A percentile compares a stretch with the other conserved stretches of the same genome.
Evolutionary conservation across 2,888 invertebrate genomes (phyloP).

Genomic region (Dorcus hopei): DNA sequence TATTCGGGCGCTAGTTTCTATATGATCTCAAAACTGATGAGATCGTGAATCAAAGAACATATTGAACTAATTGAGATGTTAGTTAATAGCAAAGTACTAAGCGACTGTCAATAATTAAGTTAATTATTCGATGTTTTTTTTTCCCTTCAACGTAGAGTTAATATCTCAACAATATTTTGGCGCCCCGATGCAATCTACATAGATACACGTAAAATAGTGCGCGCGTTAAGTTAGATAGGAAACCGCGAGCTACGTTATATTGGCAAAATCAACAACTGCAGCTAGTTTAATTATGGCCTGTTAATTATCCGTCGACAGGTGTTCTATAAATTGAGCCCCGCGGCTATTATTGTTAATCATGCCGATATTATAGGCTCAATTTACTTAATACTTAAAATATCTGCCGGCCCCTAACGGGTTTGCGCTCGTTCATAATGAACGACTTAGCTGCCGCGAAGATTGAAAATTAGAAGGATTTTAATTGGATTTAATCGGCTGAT

Average conservation of each 20-base stretch:
- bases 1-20: too few species aligned
- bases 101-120: too few species aligned
- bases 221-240: conserved; percentile 1
- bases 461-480: too few species aligned
- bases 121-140: not conserved
- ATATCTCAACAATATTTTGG: not conserved
- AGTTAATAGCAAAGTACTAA: too few species aligned
- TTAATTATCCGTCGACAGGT: conserved; percentile 25
- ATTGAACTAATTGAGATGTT: too few species aligned
- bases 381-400: conserved; percentile 12
- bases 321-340: conserved; percentile 20
- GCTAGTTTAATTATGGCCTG: conserved; percentile 25
- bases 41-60: too few species aligned
- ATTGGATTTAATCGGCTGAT: too few species aligned
- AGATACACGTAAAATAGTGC: not conserved
- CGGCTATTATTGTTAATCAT: conserved; percentile 27
- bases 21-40: too few species aligned
- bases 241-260: conserved; percentile 3
- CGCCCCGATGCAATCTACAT: not conserved
- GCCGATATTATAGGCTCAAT: conserved; percentile 20
- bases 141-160: not conserved
- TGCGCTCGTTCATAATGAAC: too few species aligned
- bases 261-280: conserved; percentile 14
- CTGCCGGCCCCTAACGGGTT: not conserved
- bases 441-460: too few species aligned